These are phyloP conservation scores for Lycaon pictus DNA, from an alignment of 2,113 vertebrate species.

Conservation along the genomic window DNA sequence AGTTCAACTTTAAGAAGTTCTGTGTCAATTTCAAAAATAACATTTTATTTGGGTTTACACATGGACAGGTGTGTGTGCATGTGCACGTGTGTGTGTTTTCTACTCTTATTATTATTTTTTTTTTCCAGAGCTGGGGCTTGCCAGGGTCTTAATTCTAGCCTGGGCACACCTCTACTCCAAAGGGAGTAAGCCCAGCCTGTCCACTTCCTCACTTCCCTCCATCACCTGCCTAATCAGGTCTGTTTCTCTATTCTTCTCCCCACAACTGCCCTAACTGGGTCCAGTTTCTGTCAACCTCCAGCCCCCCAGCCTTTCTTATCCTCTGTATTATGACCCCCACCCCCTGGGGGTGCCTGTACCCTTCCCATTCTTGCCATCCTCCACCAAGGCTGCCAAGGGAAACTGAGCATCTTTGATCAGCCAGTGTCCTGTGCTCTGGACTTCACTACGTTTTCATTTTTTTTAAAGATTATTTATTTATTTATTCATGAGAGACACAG, in stretches of 20 bases:
- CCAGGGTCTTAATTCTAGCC: neutral
- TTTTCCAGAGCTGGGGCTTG: neutral
- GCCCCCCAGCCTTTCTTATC: neutral
- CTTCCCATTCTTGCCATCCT: neutral
- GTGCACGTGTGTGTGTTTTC: neutral
- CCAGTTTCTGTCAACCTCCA: neutral
- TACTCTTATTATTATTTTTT: neutral
- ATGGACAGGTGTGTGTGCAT: neutral
- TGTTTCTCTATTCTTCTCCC: neutral
- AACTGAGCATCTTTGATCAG: too few relatives aligned
- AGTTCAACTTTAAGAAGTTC: constrained; percentile 56
- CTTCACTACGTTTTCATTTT: neutral
- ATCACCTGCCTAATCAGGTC: neutral
- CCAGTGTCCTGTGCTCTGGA: neutral
- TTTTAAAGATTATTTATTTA: neutral
- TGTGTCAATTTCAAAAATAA: constrained; percentile 59
- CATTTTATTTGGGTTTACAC: constrained; percentile 45
- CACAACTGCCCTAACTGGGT: neutral
- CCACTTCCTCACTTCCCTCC: neutral
- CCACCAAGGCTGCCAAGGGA: neutral
- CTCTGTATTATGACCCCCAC: too few relatives aligned
- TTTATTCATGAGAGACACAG: too few relatives aligned
- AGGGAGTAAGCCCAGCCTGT: neutral
- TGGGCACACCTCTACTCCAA: neutral
- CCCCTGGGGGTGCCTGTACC: too few relatives aligned